phyloP scores from a whole-genome alignment of 2,797 vertebrate genomes.

The Pipistrellus nathusii region DNA sequence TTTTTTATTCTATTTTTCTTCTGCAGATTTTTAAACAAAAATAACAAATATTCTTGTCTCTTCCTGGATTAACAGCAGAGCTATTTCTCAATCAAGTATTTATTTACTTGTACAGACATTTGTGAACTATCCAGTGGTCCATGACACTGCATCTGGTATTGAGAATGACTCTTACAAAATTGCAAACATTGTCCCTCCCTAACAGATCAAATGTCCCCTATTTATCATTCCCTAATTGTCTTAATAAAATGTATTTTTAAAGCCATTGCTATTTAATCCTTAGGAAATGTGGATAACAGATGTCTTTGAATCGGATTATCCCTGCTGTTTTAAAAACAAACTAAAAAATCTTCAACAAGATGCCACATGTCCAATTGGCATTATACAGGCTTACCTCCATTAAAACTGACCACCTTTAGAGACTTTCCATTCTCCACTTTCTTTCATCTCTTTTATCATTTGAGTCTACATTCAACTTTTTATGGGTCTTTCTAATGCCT shows the following conservation, averaged over 20 bases:
- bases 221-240: not conserved
- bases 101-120: not conserved
- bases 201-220: not conserved
- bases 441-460: not conserved
- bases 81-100: not conserved
- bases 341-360: not conserved
- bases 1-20: conserved; percentile 23
- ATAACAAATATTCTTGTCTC: not conserved
- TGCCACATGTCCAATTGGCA: not conserved
- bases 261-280: not conserved
- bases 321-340: not conserved
- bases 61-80: not conserved
- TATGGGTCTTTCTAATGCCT: not conserved
- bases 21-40: conserved; percentile 17
- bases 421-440: not conserved
- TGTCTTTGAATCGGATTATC: conserved; percentile 5
- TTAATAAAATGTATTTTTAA: conserved; percentile 2
- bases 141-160: not conserved
- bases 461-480: not conserved
- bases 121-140: not conserved
- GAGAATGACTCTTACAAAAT: not conserved
- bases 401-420: not conserved
- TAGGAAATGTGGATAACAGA: not conserved
- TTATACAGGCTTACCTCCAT: fast-evolving
- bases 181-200: not conserved